Conservation (phyloP, 2,888 invertebrate genomes). For the Drosophila recens region DNA sequence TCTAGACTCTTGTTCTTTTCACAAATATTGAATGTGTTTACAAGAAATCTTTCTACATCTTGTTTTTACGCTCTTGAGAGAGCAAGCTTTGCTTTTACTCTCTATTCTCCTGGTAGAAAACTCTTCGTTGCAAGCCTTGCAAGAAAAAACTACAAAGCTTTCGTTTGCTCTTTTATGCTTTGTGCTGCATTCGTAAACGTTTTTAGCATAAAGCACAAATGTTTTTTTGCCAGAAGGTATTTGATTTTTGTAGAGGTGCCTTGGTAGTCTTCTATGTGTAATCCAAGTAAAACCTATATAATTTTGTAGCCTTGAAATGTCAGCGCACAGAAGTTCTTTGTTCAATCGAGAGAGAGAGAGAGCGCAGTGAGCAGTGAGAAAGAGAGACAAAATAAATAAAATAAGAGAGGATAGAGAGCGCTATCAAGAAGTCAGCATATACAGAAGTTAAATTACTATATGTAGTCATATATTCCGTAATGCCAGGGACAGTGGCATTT, state of each 20-base stretch:
- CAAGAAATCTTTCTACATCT: neutral
- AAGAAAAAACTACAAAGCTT: neutral
- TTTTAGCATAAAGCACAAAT: neutral
- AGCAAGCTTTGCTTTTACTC: neutral
- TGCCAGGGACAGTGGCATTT: slow-evolving; percentile 43
- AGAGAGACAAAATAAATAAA: no score
- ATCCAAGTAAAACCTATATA: slow-evolving; percentile 1
- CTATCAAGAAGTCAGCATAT: slow-evolving; percentile 45
- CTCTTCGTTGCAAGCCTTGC: neutral
- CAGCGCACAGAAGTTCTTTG: slow-evolving; percentile 15
- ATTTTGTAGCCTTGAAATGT: slow-evolving; percentile 7
- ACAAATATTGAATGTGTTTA: neutral
- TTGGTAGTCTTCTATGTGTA: neutral
- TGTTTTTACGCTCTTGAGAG: neutral
- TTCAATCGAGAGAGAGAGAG: slow-evolving; percentile 10
- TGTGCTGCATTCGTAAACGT: neutral
- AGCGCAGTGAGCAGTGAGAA: neutral
- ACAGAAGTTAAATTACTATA: slow-evolving; percentile 28
- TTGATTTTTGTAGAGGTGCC: neutral
- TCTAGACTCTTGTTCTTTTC: no score
- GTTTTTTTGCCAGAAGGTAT: no score
- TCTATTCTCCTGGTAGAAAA: neutral
- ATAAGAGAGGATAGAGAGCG: slow-evolving; percentile 8
- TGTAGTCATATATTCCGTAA: slow-evolving; percentile 18
- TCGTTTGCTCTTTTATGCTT: neutral